Percentiles rank a stretch among this genome's conserved stretches.
These are phyloP conservation scores for Danionella cerebrum DNA, from an alignment of 2,113 vertebrate genomes.

Conservation along the genomic window DNA sequence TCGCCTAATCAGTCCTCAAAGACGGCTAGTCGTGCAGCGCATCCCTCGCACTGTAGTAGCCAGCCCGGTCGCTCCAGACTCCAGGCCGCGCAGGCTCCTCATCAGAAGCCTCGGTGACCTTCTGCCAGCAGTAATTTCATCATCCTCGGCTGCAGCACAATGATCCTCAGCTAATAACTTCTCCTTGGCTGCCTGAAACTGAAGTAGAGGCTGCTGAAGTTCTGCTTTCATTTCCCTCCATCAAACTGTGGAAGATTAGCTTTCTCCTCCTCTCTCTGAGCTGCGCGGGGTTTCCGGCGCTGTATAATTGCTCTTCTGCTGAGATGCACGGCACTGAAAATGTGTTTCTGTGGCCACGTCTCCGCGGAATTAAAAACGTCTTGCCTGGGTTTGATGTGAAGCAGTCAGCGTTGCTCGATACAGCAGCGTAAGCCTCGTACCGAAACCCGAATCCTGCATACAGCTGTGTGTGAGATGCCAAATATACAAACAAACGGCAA, in stretches of 20 bases:
- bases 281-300: neutral
- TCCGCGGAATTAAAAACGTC: too few relatives aligned
- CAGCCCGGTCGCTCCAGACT: slow-evolving; percentile 11
- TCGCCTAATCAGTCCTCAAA: slow-evolving; percentile 16
- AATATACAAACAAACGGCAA: too few relatives aligned
- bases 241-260: neutral
- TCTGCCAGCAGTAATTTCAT: slow-evolving; percentile 11
- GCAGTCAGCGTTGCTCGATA: too few relatives aligned
- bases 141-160: neutral
- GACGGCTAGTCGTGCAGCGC: neutral
- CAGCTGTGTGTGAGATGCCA: too few relatives aligned
- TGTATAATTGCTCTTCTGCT: neutral
- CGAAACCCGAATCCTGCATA: too few relatives aligned
- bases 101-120: slow-evolving; percentile 4
- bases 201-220: neutral
- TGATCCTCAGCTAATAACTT: slow-evolving; percentile 3
- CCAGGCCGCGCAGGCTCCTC: neutral
- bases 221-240: slow-evolving; percentile 4
- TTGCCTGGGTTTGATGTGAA: too few relatives aligned
- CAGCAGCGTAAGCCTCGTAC: too few relatives aligned
- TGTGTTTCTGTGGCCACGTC: too few relatives aligned
- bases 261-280: neutral
- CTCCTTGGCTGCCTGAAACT: neutral
- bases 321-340: too few relatives aligned
- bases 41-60: neutral